Percentiles rank a stretch among this genome's conserved stretches.
These are phyloP conservation scores for Octopus sinensis DNA, from an alignment of 1,140 invertebrate genomes.

Conservation along the genomic window DNA sequence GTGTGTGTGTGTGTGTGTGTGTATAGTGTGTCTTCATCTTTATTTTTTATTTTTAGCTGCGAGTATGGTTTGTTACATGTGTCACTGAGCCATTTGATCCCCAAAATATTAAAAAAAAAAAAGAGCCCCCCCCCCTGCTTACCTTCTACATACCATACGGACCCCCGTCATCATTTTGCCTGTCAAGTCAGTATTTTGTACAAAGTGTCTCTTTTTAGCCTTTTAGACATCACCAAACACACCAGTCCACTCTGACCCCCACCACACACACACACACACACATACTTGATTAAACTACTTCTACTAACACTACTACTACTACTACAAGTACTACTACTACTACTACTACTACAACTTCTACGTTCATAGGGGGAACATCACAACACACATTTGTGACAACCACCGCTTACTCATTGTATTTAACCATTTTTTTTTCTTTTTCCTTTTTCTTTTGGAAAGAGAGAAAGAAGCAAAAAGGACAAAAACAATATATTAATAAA, in stretches of 20 bases:
- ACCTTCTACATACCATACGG: no score
- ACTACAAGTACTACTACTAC: constrained; percentile 6
- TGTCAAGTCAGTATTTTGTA: no score
- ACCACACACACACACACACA: background rate
- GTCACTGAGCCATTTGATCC: no score
- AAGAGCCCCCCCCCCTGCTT: no score
- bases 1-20: no score
- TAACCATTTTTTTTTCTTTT: background rate
- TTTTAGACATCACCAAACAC: background rate
- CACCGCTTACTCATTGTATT: constrained; percentile 15
- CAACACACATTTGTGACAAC: constrained; percentile 9
- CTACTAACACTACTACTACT: background rate
- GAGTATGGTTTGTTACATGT: no score
- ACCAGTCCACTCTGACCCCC: background rate
- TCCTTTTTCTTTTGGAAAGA: no score
- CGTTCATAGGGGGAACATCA: background rate
- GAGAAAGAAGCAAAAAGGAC: background rate
- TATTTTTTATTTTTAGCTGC: no score
- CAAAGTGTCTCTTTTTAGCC: no score
- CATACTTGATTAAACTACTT: background rate
- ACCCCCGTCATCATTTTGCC: no score
- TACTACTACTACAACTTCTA: constrained; percentile 7
- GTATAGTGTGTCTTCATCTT: no score
- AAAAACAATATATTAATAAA: background rate
- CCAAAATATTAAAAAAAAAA: no score